phyloP scores from a whole-genome alignment of 2,888 invertebrate genomes.

The Perizoma affinitatum region DNA sequence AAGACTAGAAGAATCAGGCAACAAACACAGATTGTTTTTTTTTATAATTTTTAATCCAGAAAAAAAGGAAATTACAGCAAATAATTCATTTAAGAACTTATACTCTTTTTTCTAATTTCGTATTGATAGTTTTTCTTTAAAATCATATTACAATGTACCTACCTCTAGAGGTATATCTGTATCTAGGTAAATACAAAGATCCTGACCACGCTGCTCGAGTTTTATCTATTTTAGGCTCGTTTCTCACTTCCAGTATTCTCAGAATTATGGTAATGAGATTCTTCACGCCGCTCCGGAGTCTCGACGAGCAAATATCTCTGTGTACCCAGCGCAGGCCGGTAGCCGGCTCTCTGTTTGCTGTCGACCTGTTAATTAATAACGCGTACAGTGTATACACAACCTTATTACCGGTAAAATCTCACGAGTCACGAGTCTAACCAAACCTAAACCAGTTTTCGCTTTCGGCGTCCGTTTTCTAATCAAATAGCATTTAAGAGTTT shows the following conservation, averaged over 20 bases:
- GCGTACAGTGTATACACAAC: slow-evolving; percentile 79
- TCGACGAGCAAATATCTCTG: slow-evolving; percentile 71
- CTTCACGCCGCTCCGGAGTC: slow-evolving; percentile 75
- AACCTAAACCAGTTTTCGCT: slow-evolving; percentile 70
- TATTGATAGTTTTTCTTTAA: background rate
- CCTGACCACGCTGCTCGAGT: slow-evolving; percentile 43
- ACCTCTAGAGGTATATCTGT: no score
- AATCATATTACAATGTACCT: slow-evolving; percentile 3
- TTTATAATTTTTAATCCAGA: no score
- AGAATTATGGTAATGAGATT: slow-evolving; percentile 80
- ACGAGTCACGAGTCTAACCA: slow-evolving; percentile 77
- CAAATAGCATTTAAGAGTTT: slow-evolving; percentile 48
- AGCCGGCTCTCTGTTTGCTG: slow-evolving; percentile 80
- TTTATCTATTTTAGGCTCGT: slow-evolving; percentile 72
- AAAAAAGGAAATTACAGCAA: no score
- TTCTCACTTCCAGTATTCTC: slow-evolving; percentile 81
- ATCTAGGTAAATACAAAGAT: slow-evolving; percentile 19
- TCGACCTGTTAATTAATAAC: slow-evolving; percentile 84
- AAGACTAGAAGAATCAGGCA: no score
- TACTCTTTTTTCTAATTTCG: no score
- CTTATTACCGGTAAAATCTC: slow-evolving; percentile 84
- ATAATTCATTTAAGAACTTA: no score
- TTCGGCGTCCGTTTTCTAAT: slow-evolving; percentile 71
- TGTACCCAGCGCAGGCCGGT: slow-evolving; percentile 78
- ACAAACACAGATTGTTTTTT: no score